Evolutionary conservation across 2,888 invertebrate species (phyloP).

Genomic region (Dynastes tityus): DNA sequence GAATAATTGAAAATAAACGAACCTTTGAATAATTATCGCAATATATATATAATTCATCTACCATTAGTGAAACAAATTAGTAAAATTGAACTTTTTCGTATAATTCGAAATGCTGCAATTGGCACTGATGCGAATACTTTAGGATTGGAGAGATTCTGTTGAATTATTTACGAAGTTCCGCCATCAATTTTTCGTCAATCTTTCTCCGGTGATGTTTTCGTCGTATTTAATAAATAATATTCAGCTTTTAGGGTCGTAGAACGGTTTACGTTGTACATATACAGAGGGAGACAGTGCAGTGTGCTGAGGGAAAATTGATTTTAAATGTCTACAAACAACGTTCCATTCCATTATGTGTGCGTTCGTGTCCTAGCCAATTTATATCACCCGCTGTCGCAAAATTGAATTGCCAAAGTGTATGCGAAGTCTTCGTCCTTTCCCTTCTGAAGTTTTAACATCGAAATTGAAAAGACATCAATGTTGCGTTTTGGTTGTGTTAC

Average conservation of each 20-base stretch:
- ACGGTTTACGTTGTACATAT: slow-evolving; percentile 3
- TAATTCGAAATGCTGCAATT: too few relatives aligned
- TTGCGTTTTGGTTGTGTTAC: slow-evolving; percentile 1
- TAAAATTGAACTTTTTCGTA: too few relatives aligned
- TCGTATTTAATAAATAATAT: slow-evolving; percentile 35
- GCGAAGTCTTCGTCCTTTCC: slow-evolving; percentile 12
- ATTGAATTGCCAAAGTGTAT: slow-evolving; percentile 42
- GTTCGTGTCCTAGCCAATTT: slow-evolving; percentile 43
- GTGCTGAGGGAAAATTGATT: slow-evolving; percentile 24
- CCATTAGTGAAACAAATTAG: too few relatives aligned
- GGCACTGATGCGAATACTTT: too few relatives aligned
- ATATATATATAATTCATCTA: too few relatives aligned
- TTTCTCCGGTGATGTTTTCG: neutral
- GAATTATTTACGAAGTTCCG: neutral
- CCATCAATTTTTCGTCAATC: neutral
- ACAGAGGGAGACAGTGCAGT: slow-evolving; percentile 7
- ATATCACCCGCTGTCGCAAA: slow-evolving; percentile 43
- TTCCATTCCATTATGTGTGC: slow-evolving; percentile 28
- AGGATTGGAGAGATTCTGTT: too few relatives aligned
- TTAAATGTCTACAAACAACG: slow-evolving; percentile 45
- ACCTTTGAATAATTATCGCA: too few relatives aligned
- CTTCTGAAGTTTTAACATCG: slow-evolving; percentile 19
- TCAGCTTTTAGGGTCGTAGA: neutral
- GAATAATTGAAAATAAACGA: too few relatives aligned
- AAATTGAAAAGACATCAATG: slow-evolving; percentile 26